phyloP scores from a whole-genome alignment of 2,113 vertebrate species.

The Siphamia tubifer region DNA sequence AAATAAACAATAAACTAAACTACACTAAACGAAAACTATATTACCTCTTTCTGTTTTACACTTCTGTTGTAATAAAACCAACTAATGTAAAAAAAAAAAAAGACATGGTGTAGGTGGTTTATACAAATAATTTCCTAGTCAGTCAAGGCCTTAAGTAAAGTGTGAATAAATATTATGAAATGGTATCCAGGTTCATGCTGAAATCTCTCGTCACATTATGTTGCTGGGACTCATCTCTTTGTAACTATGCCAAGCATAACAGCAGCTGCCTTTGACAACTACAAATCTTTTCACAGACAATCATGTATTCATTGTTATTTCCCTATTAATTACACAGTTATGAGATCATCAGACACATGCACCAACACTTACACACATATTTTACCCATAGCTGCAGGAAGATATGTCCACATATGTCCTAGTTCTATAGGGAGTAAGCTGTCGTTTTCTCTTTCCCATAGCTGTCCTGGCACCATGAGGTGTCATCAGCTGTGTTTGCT shows the following conservation, averaged over 20 bases:
- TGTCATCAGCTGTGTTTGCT: conserved; percentile 20
- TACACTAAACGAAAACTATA: no score
- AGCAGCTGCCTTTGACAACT: not conserved
- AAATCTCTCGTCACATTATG: not conserved
- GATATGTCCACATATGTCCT: not conserved
- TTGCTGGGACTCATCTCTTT: not conserved
- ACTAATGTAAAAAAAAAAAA: no score
- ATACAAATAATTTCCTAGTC: no score
- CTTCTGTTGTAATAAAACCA: no score
- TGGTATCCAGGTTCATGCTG: not conserved
- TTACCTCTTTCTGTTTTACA: no score
- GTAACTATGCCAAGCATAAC: conserved; percentile 11
- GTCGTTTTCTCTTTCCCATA: not conserved
- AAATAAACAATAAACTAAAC: no score
- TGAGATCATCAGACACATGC: not conserved
- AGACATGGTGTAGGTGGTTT: no score
- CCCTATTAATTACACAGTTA: conserved; percentile 1
- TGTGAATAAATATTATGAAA: not conserved
- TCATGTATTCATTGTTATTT: not conserved
- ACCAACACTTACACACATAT: not conserved
- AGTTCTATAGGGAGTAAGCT: not conserved
- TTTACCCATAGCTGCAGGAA: not conserved
- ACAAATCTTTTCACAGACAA: not conserved
- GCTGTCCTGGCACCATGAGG: not conserved
- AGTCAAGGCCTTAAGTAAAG: not conserved